Evolutionary conservation across 2,113 vertebrate species (phyloP), one percentile per base, ranked within the genome.

Genomic region (Leuciscus idus): DNA sequence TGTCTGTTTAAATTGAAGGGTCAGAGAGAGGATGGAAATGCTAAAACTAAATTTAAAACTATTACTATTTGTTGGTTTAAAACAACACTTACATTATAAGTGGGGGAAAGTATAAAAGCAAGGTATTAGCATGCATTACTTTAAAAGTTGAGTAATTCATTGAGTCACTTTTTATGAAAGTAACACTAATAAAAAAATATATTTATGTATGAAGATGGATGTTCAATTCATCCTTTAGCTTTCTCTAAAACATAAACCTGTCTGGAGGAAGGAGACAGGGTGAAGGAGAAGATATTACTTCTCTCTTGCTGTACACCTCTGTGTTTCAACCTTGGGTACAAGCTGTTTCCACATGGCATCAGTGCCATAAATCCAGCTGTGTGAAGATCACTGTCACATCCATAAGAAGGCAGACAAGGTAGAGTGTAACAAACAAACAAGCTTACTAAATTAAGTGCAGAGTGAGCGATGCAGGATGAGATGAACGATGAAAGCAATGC

Each of bases 331-430:
- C 19, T 79, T 81, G 57, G 30, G 28, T 52, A 50, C 57, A 55
- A 59, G 55, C 55, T 36, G 76, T 79, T 79, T 79, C 43, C 46
- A 76, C 46, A 28, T 13, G 39, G 10, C 33, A 23, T 33, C 28
- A 13, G 73, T 19, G 66, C 43, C 62, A 19, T 82, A 81, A 91
- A 81, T 88, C 84, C 76, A 86, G 87, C 78, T 61, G 84, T 91
- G 90, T 92, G 86, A 93, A 88, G 89, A 46, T 75, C 73, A 50
- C n/a, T 4, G 33, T 33, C 3, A 33, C 33, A 33, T 33, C 3
- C 30, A 33, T 33, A 33, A 33, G 30, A 33, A 33, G 4, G 33
- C 33, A 33, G 33, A 33, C 33, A 33, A 33, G 33, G 33, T 33
- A 33, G 33, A 33, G 33, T 4, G 33, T 33, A 33, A 33, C 33